Percentiles rank a stretch among this genome's conserved stretches.
Conservation (phyloP, 2,888 invertebrate species). For the Alitta virens region DNA sequence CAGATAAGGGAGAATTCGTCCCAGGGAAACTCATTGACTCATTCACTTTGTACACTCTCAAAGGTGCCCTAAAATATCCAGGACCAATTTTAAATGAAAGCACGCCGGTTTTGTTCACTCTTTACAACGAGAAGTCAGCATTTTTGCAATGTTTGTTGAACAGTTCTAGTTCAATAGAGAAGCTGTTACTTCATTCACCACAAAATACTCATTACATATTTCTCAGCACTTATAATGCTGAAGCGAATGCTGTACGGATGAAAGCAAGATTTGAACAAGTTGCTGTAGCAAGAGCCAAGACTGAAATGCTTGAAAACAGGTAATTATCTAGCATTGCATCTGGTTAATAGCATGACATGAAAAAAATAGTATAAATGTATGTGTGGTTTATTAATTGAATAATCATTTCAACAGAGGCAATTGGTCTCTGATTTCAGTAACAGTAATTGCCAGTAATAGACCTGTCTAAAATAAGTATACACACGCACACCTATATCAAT, state of each 20-base stretch:
- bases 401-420: too few species aligned
- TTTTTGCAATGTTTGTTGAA: slow-evolving; percentile 35
- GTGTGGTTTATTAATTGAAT: too few species aligned
- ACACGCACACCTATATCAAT: too few species aligned
- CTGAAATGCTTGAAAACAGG: background rate
- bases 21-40: background rate
- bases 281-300: background rate
- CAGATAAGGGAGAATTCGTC: background rate
- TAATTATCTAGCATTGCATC: too few species aligned
- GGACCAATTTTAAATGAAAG: slow-evolving; percentile 14
- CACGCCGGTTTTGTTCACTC: slow-evolving; percentile 31
- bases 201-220: slow-evolving; percentile 30
- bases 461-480: too few species aligned
- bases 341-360: too few species aligned
- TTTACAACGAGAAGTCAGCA: slow-evolving; percentile 32
- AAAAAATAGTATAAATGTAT: too few species aligned
- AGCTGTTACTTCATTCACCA: slow-evolving; percentile 19
- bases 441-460: too few species aligned
- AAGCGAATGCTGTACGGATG: slow-evolving; percentile 34
- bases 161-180: slow-evolving; percentile 26
- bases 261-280: slow-evolving; percentile 21
- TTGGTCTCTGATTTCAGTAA: too few species aligned
- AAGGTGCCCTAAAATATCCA: slow-evolving; percentile 23
- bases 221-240: slow-evolving; percentile 26
- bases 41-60: background rate